These are phyloP conservation scores for Sebastes cheni DNA, from an alignment of 2,797 vertebrate genomes.

Conservation along the genomic window DNA sequence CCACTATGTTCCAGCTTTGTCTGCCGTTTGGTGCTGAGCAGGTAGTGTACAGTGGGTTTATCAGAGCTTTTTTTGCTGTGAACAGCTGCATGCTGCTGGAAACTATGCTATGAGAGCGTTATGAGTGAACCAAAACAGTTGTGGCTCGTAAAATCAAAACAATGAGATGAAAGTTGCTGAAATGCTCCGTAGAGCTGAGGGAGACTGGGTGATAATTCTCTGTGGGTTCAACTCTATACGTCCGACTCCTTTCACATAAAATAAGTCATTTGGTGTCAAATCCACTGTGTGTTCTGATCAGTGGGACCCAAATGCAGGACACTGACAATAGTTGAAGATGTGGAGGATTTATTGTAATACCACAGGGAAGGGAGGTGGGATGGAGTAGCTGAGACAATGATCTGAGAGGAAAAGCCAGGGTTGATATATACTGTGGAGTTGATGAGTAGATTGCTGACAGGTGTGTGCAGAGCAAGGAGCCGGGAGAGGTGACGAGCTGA, in stretches of 20 bases:
- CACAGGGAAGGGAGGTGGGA: no score
- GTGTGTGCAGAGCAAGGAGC: no score
- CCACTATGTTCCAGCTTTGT: not conserved
- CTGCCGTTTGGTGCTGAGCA: not conserved
- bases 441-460: no score
- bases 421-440: no score
- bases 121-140: conserved; percentile 16
- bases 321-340: no score
- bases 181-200: not conserved
- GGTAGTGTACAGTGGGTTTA: not conserved
- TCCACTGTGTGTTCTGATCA: no score
- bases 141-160: conserved; percentile 7
- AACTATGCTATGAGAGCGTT: not conserved
- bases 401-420: no score
- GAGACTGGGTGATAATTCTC: not conserved
- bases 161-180: conserved; percentile 11
- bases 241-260: not conserved
- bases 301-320: no score
- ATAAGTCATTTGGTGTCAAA: not conserved
- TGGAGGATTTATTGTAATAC: no score
- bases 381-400: no score
- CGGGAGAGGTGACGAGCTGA: no score
- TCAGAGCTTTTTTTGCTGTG: not conserved
- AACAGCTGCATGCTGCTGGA: conserved; percentile 14
- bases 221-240: not conserved